Percentiles rank a stretch among this genome's conserved stretches.
These are phyloP conservation scores for Corella eumyota DNA, from an alignment of 23 tunicate species.

Conservation along the genomic window DNA sequence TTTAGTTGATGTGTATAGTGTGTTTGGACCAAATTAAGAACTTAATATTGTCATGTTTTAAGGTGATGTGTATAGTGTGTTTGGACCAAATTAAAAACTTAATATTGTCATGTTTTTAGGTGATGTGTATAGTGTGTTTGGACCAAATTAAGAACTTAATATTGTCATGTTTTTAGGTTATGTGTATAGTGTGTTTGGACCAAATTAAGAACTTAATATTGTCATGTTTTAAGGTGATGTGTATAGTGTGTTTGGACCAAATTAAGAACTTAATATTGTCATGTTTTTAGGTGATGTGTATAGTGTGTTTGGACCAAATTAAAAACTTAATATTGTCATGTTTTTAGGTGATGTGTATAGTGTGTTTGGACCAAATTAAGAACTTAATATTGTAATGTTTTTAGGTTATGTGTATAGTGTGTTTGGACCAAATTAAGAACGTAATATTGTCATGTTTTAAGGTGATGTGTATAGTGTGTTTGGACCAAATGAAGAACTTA, in stretches of 20 bases:
- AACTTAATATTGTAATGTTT: slow-evolving; percentile 91
- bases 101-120: slow-evolving; percentile 85
- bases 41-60: slow-evolving; percentile 80
- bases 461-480: slow-evolving; percentile 91
- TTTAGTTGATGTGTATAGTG: slow-evolving; percentile 85
- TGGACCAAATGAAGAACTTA: slow-evolving; percentile 89
- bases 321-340: slow-evolving; percentile 90
- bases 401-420: slow-evolving; percentile 88
- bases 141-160: slow-evolving; percentile 87
- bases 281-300: slow-evolving; percentile 87
- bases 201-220: slow-evolving; percentile 84
- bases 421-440: slow-evolving; percentile 87
- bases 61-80: slow-evolving; percentile 93
- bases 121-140: slow-evolving; percentile 91
- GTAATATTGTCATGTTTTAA: slow-evolving; percentile 82
- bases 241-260: slow-evolving; percentile 92
- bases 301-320: slow-evolving; percentile 87
- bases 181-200: slow-evolving; percentile 95
- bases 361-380: slow-evolving; percentile 85
- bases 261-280: slow-evolving; percentile 86
- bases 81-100: slow-evolving; percentile 87
- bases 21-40: slow-evolving; percentile 90
- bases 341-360: slow-evolving; percentile 85
- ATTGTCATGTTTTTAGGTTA: slow-evolving; percentile 81
- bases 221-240: slow-evolving; percentile 80